Conservation (phyloP, 1,140 invertebrate genomes). For the Dendroctonus valens region DNA sequence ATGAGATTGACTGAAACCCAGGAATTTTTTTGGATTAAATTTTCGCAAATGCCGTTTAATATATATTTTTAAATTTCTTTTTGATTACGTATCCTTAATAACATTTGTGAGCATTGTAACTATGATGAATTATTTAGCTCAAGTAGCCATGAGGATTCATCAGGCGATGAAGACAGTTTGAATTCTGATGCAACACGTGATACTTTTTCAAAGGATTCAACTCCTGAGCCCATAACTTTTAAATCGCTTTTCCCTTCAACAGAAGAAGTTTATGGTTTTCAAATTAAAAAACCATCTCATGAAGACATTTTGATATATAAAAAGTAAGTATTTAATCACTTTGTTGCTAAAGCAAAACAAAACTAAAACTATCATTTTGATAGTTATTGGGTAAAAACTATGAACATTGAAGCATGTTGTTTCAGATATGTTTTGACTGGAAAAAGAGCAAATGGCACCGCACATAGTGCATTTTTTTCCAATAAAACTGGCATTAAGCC, state of each 20-base stretch:
- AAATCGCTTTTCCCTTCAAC: slow-evolving; percentile 64
- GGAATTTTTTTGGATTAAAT: no score
- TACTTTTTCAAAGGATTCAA: slow-evolving; percentile 52
- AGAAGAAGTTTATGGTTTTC: slow-evolving; percentile 70
- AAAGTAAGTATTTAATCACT: slow-evolving; percentile 56
- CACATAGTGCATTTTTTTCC: slow-evolving; percentile 49
- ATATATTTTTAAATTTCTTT: no score
- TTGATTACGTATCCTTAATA: no score
- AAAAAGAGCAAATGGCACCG: slow-evolving; percentile 59
- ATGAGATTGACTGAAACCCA: no score
- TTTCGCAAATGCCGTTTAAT: no score
- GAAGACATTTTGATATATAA: slow-evolving; percentile 72
- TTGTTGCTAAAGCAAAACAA: slow-evolving; percentile 7
- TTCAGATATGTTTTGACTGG: slow-evolving; percentile 57
- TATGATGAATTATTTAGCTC: slow-evolving; percentile 19
- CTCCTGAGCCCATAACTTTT: slow-evolving; percentile 55
- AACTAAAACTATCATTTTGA: background rate
- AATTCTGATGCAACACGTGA: slow-evolving; percentile 54
- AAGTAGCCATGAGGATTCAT: slow-evolving; percentile 52
- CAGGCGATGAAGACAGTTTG: slow-evolving; percentile 60
- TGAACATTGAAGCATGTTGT: slow-evolving; percentile 14
- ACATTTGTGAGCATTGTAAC: no score
- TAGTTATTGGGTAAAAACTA: background rate
- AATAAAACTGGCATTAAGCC: slow-evolving; percentile 32
- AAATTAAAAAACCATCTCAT: slow-evolving; percentile 61